A percentile compares a stretch with the other conserved stretches of the same genome.
Conservation (phyloP, 2,113 vertebrate species). For the Myiopsitta monachus region DNA sequence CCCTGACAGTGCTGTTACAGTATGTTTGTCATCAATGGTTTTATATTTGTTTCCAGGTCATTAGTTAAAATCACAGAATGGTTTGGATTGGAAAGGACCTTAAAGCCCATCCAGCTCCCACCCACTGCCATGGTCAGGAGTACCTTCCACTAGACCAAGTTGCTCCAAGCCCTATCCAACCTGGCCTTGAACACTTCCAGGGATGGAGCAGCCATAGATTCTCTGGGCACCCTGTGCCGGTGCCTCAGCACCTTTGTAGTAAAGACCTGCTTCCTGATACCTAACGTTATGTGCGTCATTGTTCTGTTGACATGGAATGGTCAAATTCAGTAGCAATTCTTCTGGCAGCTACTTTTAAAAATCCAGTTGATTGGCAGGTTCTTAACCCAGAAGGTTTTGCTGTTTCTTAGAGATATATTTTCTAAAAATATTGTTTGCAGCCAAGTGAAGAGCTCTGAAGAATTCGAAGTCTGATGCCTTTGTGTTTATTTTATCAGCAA, state of each 20-base stretch:
- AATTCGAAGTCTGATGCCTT: neutral
- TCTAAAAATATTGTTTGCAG: neutral
- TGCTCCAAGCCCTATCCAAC: neutral
- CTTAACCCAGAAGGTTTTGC: neutral
- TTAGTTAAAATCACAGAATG: neutral
- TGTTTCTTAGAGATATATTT: neutral
- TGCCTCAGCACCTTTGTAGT: neutral
- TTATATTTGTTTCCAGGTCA: slow-evolving; percentile 8
- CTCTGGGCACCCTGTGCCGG: neutral
- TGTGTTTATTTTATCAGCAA: neutral
- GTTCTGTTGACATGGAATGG: neutral
- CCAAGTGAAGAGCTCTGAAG: neutral
- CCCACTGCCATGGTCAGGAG: neutral
- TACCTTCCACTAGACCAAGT: neutral
- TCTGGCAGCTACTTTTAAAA: neutral
- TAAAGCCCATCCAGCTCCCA: neutral
- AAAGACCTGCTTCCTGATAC: neutral
- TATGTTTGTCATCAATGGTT: neutral
- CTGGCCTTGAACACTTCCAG: neutral
- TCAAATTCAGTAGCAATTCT: neutral
- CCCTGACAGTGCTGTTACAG: neutral
- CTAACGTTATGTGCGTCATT: neutral
- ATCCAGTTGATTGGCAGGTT: neutral
- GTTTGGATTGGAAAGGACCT: neutral
- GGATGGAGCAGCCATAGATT: neutral